Evolutionary conservation across 2,797 vertebrate species (phyloP), one percentile per base, ranked within the genome.

Genomic region (Babyrousa celebensis): DNA sequence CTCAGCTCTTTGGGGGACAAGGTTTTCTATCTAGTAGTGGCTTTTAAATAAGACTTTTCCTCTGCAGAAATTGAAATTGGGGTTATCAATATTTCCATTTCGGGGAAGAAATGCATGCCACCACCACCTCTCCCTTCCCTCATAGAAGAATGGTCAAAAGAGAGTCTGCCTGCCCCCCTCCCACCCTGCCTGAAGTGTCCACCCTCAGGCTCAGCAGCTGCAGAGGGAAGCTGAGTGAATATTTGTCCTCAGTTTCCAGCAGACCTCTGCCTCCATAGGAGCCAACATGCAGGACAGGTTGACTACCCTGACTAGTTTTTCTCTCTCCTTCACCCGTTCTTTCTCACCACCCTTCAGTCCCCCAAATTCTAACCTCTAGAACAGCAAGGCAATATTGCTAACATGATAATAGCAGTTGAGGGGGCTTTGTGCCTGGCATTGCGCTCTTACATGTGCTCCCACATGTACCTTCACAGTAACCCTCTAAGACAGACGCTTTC

Each of bases 21-120:
- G 84, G 15, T 58, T 92, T 79, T 75, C 9, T 72, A 40, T 79
- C 12, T 40, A 23, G 18, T 8, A 11, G 16, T n/a, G 52, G 17
- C 71, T 68, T 54, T 32, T 58, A 36, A n/a, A 80, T 93, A 89
- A 65, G 11, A 48, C 52, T 48, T 90, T 88, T 88, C 62, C n/a
- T 67, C 68, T 78, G 12, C 17, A 72, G 63, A 40, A 72, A 56
- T 84, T n/a, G 25, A 67, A 52, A 56, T 65, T 0, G 12, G 18
- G 11, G 11, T 27, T 77, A 18, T 36, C 29, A 96, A 17, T 90
- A 54, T 72, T 87, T 48, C 67, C 4, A 0, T 79, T 83, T 90
- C 52, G 16, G 54, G 21, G 29, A 65, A 74, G 25, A 63, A 92
- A 88, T 75, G 36, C 20, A 25, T 21, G 20, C 36, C 36, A 6